phyloP scores from a whole-genome alignment of 2,797 vertebrate genomes.

The Podargus strigoides region DNA sequence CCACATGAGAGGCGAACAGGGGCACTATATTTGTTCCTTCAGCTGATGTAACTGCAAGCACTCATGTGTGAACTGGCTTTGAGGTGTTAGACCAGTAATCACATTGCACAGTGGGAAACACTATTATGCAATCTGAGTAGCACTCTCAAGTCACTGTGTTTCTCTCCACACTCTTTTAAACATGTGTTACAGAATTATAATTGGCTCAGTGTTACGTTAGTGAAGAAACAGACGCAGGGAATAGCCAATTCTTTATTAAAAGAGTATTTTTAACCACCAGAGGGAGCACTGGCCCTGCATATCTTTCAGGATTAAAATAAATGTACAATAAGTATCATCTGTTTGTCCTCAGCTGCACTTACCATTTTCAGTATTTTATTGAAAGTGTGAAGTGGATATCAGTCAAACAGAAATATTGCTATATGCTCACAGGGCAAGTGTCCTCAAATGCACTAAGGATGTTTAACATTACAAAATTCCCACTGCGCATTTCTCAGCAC shows the following conservation, averaged over 20 bases:
- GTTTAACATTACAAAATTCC: slow-evolving; percentile 26
- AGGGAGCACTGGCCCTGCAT: slow-evolving; percentile 12
- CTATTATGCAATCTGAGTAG: fast-evolving
- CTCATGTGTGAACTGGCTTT: neutral
- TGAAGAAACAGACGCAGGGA: neutral
- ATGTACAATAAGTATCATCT: slow-evolving; percentile 17
- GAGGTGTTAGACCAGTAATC: neutral
- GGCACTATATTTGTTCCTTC: neutral
- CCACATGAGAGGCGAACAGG: neutral
- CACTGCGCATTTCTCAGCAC: neutral
- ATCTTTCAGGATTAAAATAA: slow-evolving; percentile 38
- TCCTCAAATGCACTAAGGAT: slow-evolving; percentile 41
- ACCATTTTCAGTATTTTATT: slow-evolving; percentile 45
- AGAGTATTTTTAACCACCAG: slow-evolving; percentile 18
- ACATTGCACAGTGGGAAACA: neutral
- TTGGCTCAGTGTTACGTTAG: neutral
- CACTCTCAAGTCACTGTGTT: neutral
- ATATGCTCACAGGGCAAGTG: slow-evolving; percentile 2
- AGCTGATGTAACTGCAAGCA: fast-evolving
- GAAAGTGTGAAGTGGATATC: slow-evolving; percentile 45
- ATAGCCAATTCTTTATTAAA: neutral
- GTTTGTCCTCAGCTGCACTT: slow-evolving; percentile 63
- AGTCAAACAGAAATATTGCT: slow-evolving; percentile 40
- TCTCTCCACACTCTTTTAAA: neutral
- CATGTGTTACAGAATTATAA: neutral